Percentiles rank a stretch among this genome's conserved stretches.
phyloP scores from a whole-genome alignment of 2,888 invertebrate species.

The Drosophila multiciliata region DNA sequence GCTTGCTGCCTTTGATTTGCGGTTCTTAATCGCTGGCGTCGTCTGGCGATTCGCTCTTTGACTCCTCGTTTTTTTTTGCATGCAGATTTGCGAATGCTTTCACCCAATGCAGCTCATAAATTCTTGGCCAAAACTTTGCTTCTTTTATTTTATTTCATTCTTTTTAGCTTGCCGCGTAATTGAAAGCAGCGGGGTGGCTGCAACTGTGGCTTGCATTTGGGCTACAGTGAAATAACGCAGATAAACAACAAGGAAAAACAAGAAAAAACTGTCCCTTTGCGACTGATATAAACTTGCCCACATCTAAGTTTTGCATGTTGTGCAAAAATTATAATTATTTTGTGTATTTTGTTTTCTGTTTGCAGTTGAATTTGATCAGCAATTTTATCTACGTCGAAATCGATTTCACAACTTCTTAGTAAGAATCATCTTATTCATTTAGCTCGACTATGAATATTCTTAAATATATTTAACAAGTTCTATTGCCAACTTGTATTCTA shows the following conservation, averaged over 20 bases:
- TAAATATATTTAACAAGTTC: not conserved
- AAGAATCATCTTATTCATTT: not conserved
- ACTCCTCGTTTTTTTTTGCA: slow-evolving; percentile 16
- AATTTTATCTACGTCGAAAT: not conserved
- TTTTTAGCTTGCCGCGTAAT: slow-evolving; percentile 55
- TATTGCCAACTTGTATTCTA: not conserved
- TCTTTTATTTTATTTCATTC: not conserved
- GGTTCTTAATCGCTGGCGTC: slow-evolving; percentile 73
- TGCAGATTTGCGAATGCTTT: slow-evolving; percentile 52
- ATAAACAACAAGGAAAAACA: not conserved
- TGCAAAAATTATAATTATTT: not conserved
- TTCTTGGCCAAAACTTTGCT: slow-evolving; percentile 43
- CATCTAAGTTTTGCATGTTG: not conserved
- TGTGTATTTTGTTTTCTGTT: not conserved
- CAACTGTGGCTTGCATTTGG: slow-evolving; percentile 27
- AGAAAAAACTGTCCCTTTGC: not conserved
- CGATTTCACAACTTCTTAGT: not conserved
- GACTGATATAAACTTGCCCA: too few species aligned
- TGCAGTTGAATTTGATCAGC: not conserved
- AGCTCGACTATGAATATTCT: not conserved
- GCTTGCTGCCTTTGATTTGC: slow-evolving; percentile 67
- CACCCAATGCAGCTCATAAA: slow-evolving; percentile 69
- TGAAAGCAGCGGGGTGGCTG: slow-evolving; percentile 75
- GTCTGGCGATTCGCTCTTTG: slow-evolving; percentile 59
- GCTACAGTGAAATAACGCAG: not conserved